Conservation (phyloP, 2,888 invertebrate species). For the Peribatodes rhomboidaria region DNA sequence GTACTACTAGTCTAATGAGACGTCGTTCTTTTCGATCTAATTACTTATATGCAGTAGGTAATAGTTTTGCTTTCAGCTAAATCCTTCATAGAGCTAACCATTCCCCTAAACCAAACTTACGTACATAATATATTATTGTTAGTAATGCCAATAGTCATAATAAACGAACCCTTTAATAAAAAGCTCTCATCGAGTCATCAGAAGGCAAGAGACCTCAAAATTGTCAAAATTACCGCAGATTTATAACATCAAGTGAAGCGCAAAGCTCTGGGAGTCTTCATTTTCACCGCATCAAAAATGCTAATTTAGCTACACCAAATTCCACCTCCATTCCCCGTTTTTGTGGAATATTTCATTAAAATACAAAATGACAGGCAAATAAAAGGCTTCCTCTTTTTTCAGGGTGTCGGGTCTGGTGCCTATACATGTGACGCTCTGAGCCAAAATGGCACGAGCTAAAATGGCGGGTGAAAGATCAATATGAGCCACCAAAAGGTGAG, state of each 20-base stretch:
- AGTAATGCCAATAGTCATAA: slow-evolving; percentile 3
- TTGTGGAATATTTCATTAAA: slow-evolving; percentile 81
- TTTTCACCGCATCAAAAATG: slow-evolving; percentile 75
- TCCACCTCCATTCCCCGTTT: slow-evolving; percentile 65
- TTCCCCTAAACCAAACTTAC: too few species aligned
- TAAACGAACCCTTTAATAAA: slow-evolving; percentile 18
- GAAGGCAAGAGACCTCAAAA: slow-evolving; percentile 31
- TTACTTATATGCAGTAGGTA: too few species aligned
- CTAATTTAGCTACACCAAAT: slow-evolving; percentile 74
- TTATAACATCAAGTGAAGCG: slow-evolving; percentile 51
- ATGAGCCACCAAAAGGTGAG: slow-evolving; percentile 82
- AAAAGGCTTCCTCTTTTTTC: slow-evolving; percentile 75
- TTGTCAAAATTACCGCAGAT: slow-evolving; percentile 51
- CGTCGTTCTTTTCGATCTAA: too few species aligned
- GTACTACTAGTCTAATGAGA: too few species aligned
- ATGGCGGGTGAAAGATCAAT: slow-evolving; percentile 87
- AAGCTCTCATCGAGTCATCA: slow-evolving; percentile 10
- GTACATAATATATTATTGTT: background rate
- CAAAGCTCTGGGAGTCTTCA: slow-evolving; percentile 56
- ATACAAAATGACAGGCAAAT: slow-evolving; percentile 79
- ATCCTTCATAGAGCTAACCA: too few species aligned
- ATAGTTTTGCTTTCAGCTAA: too few species aligned
- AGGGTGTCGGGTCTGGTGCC: slow-evolving; percentile 61
- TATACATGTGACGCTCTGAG: slow-evolving; percentile 80
- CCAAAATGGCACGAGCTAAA: slow-evolving; percentile 83